Conservation (phyloP, 2,113 vertebrate species). For the Trogon melanurus region DNA sequence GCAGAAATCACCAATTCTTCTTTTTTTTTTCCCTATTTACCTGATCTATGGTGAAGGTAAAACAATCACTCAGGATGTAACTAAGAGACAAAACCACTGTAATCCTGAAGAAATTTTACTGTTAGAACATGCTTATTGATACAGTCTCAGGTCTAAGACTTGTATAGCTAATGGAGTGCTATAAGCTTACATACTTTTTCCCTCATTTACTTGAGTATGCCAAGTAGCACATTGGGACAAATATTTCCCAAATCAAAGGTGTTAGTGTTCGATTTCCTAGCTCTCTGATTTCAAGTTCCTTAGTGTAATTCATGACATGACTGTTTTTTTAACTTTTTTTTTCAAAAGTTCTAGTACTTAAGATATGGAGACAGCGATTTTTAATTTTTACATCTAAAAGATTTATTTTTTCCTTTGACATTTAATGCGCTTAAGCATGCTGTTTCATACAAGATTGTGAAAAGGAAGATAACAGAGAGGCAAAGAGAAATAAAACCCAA, state of each 20-base stretch:
- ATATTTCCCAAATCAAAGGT: not conserved
- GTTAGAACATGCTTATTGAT: not conserved
- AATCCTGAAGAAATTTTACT: not conserved
- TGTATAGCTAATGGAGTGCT: not conserved
- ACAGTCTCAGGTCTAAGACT: not conserved
- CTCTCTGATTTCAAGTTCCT: not conserved
- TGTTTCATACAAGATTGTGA: not conserved
- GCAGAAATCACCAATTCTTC: not conserved
- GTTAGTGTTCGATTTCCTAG: not conserved
- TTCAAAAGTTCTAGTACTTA: not conserved
- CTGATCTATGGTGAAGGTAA: not conserved
- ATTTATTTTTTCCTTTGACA: not conserved
- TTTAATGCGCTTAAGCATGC: not conserved
- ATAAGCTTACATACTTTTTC: not conserved
- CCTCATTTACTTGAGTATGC: not conserved
- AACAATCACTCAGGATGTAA: not conserved
- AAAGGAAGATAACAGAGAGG: not conserved
- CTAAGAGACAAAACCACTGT: not conserved
- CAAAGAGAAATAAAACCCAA: not conserved
- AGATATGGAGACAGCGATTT: not conserved
- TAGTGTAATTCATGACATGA: not conserved
- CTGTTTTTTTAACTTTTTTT: fast-evolving
- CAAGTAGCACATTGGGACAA: not conserved
- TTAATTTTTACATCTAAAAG: not conserved
- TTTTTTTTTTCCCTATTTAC: not conserved